Evolutionary conservation across 1,140 invertebrate species (phyloP).

Genomic region (Brachionus paranguensis): DNA sequence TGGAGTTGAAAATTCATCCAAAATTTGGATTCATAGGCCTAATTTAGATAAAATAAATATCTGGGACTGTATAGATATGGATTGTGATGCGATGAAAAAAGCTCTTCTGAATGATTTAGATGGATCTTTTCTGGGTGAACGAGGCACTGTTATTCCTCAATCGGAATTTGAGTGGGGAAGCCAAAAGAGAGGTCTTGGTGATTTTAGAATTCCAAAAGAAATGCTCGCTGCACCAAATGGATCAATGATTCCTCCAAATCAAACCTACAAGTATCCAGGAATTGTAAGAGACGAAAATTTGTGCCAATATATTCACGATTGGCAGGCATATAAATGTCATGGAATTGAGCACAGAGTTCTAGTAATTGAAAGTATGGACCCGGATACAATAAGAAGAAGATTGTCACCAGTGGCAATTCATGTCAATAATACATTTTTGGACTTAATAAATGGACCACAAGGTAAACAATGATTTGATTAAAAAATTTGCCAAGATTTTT

Average conservation of each 20-base stretch:
- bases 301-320: conserved; percentile 41
- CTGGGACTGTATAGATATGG: conserved; percentile 47
- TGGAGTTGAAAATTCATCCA: conserved; percentile 4
- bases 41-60: conserved; percentile 23
- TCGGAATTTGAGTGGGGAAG: conserved; percentile 51
- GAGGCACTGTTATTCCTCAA: conserved; percentile 44
- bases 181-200: conserved; percentile 46
- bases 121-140: conserved; percentile 45
- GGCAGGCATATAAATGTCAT: conserved; percentile 48
- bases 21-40: conserved; percentile 13
- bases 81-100: conserved; percentile 52
- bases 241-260: conserved; percentile 42
- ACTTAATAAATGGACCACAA: conserved; percentile 54
- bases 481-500: too few species aligned
- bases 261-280: conserved; percentile 46
- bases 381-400: conserved; percentile 49
- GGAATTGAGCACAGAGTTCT: conserved; percentile 46
- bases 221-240: conserved; percentile 46
- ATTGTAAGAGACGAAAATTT: conserved; percentile 42
- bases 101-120: conserved; percentile 48
- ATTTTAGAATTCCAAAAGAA: conserved; percentile 50
- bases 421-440: conserved; percentile 44
- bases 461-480: too few species aligned
- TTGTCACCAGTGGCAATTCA: conserved; percentile 51
- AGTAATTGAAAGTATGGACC: conserved; percentile 51